phyloP scores from a whole-genome alignment of 2,113 vertebrate genomes.

The Gallinago paraguaiae region DNA sequence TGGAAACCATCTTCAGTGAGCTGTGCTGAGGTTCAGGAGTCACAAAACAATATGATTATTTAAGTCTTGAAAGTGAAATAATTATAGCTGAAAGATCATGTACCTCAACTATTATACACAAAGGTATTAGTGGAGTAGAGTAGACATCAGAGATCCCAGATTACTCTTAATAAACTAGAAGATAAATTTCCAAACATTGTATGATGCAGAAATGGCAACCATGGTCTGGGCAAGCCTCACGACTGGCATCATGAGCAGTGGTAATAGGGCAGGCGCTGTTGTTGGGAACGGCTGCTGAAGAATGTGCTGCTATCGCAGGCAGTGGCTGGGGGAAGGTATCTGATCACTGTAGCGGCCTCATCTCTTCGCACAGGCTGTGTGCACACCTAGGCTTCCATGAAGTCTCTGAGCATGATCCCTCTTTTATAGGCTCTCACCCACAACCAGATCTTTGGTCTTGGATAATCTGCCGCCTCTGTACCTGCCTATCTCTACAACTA shows the following conservation, averaged over 20 bases:
- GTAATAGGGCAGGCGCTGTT: not conserved
- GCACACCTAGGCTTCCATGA: not conserved
- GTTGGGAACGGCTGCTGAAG: not conserved
- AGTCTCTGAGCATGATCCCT: not conserved
- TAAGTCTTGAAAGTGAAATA: not conserved
- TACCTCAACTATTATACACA: not conserved
- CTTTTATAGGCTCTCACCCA: not conserved
- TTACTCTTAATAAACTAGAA: not conserved
- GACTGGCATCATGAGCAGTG: not conserved
- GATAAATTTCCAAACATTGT: not conserved
- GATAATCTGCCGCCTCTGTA: not conserved
- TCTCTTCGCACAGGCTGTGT: not conserved
- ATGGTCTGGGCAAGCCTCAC: not conserved
- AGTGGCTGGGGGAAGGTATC: not conserved
- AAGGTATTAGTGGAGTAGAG: not conserved
- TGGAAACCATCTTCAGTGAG: not conserved
- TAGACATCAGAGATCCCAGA: not conserved
- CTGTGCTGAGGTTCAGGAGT: not conserved
- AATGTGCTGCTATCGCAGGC: fast-evolving
- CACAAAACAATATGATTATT: not conserved
- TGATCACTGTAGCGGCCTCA: not conserved
- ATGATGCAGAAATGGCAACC: not conserved
- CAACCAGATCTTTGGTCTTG: not conserved
- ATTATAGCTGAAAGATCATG: not conserved
- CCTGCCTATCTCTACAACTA: not conserved